Base-by-base conservation (phyloP, 2,888 invertebrate species). In the Tricholauxania praeusta region DNA sequence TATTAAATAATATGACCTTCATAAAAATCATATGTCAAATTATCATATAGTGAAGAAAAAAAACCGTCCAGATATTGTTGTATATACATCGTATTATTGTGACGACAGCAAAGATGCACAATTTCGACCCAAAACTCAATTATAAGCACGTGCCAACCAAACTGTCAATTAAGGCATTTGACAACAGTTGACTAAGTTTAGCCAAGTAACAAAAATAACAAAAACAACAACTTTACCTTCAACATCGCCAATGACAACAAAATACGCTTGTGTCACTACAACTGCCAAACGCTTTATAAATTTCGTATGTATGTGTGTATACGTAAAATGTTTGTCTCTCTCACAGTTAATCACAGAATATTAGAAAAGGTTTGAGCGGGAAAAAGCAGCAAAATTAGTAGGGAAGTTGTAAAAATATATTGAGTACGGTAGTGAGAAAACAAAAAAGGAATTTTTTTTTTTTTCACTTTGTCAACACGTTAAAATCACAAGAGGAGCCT, bases 81-180 rank as follows among this genome's bases (percentile, higher is more conserved):
- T 39, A 39, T 39, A 39, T 39, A 39, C 10, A 39, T 10, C 10
- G 10, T 39, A 7, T 10, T 10, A 4, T 39, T 39, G 39, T 10
- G 39, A 39, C 39, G 39, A 39, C 39, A 39, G 39, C 39, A 28
- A 4, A 28, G 28, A 28, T 28, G 28, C 4, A 28, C 39, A 39
- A 39, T 39, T 39, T 39, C 39, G 39, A 39, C 10, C 39, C 39
- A 39, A 39, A 39, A 39, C 39, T 39, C 39, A 39, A 39, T 39
- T 39, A 39, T 39, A 8, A 39, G 39, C 39, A 39, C 39, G 39
- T 39, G 39, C 19, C 22, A 15, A 12, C 19, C 22, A n/a, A 49
- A 15, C 69, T 70, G 63, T 63, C 70, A 63, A 70, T 70, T 70
- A 63, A 62, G 39, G 17, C 51, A 22, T 53, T 62, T 53, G 70